Conservation (phyloP, 2,888 invertebrate genomes). For the Mimas tiliae region DNA sequence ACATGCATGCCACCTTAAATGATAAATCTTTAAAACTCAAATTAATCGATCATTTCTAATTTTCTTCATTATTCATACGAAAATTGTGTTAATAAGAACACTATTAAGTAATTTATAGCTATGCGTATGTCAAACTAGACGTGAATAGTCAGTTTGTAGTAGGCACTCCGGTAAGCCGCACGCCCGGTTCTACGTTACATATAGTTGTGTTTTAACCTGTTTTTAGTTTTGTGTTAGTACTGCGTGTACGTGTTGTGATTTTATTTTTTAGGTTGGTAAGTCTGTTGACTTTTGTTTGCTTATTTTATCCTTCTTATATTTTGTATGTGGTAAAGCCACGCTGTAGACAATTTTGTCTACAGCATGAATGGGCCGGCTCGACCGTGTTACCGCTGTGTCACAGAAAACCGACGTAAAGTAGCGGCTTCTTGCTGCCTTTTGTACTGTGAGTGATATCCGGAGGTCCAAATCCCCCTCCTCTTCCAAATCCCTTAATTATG, state of each 20-base stretch:
- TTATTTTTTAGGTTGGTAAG: conserved; percentile 9
- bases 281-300: not conserved
- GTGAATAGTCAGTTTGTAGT: not conserved
- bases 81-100: not conserved
- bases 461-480: too few species aligned
- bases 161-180: conserved; percentile 5
- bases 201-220: not conserved
- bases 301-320: too few species aligned
- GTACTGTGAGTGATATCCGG: too few species aligned
- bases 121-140: conserved; percentile 9
- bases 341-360: too few species aligned
- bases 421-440: too few species aligned
- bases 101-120: conserved; percentile 7
- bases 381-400: too few species aligned
- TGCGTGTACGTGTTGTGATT: conserved; percentile 5
- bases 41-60: not conserved
- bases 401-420: too few species aligned
- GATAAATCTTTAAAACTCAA: too few species aligned
- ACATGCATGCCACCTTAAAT: not conserved
- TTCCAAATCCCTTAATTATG: too few species aligned
- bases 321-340: too few species aligned
- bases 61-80: not conserved
- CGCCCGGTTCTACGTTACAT: not conserved
- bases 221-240: not conserved
- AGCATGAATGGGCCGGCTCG: too few species aligned